These are phyloP conservation scores for Eira barbara DNA, from an alignment of 2,113 vertebrate genomes.

Conservation along the genomic window DNA sequence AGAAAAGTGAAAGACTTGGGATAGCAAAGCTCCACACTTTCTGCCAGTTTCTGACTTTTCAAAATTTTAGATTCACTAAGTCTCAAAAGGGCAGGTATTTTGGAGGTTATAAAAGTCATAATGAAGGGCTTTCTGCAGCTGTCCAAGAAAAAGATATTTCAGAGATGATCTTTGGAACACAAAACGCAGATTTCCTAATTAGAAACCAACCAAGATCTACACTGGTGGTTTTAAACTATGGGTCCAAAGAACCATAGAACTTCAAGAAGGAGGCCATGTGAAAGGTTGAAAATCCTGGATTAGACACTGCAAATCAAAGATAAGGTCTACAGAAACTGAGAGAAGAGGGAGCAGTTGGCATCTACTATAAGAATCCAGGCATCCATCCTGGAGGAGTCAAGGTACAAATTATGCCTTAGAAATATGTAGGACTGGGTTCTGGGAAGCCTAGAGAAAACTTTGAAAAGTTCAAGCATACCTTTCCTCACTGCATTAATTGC, in stretches of 20 bases:
- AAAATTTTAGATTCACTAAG: background rate
- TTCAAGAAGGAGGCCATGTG: background rate
- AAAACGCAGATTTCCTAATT: background rate
- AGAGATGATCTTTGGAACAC: background rate
- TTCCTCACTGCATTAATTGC: slow-evolving; percentile 54
- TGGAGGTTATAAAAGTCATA: background rate
- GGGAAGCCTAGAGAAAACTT: background rate
- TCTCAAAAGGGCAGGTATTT: background rate
- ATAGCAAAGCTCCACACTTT: background rate
- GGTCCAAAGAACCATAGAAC: background rate
- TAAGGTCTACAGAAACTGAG: background rate
- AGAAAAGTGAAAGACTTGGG: background rate
- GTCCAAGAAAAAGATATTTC: background rate
- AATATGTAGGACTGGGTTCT: background rate
- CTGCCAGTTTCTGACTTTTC: background rate
- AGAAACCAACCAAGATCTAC: background rate
- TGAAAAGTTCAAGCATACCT: background rate
- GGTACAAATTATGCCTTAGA: background rate
- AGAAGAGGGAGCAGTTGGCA: background rate
- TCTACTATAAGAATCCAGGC: background rate
- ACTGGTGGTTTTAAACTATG: background rate
- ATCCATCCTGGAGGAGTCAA: background rate
- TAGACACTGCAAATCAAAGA: background rate
- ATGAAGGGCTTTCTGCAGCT: background rate
- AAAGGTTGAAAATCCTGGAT: background rate